Conservation (phyloP, 2,797 vertebrate genomes). For the Melanotaenia trifasciata region DNA sequence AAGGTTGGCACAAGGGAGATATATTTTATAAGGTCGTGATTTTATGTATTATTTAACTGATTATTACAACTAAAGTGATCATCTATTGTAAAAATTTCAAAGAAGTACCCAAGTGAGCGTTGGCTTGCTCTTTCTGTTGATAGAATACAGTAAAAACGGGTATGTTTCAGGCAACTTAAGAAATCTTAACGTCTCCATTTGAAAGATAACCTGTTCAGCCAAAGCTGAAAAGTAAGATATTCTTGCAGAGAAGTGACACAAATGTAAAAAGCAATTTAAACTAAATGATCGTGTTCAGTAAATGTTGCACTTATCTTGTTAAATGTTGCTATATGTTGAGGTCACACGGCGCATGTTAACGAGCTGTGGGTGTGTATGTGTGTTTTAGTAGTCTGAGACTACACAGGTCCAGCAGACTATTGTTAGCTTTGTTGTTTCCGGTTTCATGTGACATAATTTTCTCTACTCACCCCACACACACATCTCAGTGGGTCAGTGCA, state of each 20-base stretch:
- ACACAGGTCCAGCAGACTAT: slow-evolving; percentile 55
- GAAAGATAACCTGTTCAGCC: neutral
- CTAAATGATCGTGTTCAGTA: neutral
- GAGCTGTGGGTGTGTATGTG: slow-evolving; percentile 11
- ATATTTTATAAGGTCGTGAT: too few species aligned
- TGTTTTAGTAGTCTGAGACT: slow-evolving; percentile 13
- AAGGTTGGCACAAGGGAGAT: too few species aligned
- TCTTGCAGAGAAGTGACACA: neutral
- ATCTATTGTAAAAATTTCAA: too few species aligned
- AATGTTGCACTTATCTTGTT: neutral
- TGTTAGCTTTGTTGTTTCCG: slow-evolving; percentile 50
- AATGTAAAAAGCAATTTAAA: neutral
- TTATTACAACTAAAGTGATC: too few species aligned
- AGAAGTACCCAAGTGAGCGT: too few species aligned
- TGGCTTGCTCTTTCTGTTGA: too few species aligned
- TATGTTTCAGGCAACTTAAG: too few species aligned
- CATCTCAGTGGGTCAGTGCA: slow-evolving; percentile 37
- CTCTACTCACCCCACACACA: slow-evolving; percentile 31
- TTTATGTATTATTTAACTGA: too few species aligned
- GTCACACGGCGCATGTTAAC: neutral
- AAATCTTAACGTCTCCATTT: neutral
- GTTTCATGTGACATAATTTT: slow-evolving; percentile 67
- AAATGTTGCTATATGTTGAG: neutral
- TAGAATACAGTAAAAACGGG: too few species aligned
- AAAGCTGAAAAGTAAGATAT: too few species aligned